These are phyloP conservation scores for Labeo calbasu DNA, from an alignment of 2,797 vertebrate species.

Conservation along the genomic window DNA sequence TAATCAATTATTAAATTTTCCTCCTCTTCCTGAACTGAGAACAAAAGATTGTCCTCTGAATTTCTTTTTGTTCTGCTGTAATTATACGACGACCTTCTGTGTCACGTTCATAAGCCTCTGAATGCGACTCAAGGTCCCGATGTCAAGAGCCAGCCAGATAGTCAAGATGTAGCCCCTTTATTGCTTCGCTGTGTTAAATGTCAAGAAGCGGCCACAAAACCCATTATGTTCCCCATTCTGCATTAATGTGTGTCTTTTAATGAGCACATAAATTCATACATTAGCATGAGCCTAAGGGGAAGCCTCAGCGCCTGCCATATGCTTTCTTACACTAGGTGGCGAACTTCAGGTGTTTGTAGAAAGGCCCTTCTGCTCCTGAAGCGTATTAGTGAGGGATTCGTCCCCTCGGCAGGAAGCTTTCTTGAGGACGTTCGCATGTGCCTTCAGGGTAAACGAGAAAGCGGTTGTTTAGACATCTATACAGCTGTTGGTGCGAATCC, in stretches of 20 bases:
- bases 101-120: conserved; percentile 53
- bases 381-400: background rate
- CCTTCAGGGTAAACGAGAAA: conserved; percentile 41
- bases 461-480: conserved; percentile 36
- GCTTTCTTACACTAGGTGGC: conserved; percentile 17
- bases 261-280: conserved; percentile 57
- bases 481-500: conserved; percentile 44
- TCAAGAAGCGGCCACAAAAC: conserved; percentile 53
- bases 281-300: conserved; percentile 27
- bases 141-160: conserved; percentile 52
- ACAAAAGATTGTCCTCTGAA: conserved; percentile 48
- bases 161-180: conserved; percentile 43
- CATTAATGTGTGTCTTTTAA: conserved; percentile 54
- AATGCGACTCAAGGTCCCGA: conserved; percentile 44
- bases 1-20: conserved; percentile 37
- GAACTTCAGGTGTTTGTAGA: background rate
- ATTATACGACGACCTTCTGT: conserved; percentile 60
- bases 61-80: conserved; percentile 49
- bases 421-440: conserved; percentile 55
- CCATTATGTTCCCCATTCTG: conserved; percentile 41
- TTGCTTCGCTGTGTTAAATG: conserved; percentile 62
- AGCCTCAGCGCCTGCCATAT: background rate
- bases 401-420: conserved; percentile 36
- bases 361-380: background rate
- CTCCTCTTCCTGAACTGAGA: conserved; percentile 24